Percentiles rank a stretch among this genome's conserved stretches.
phyloP scores from a whole-genome alignment of 2,888 invertebrate genomes.

The Agrochola litura region DNA sequence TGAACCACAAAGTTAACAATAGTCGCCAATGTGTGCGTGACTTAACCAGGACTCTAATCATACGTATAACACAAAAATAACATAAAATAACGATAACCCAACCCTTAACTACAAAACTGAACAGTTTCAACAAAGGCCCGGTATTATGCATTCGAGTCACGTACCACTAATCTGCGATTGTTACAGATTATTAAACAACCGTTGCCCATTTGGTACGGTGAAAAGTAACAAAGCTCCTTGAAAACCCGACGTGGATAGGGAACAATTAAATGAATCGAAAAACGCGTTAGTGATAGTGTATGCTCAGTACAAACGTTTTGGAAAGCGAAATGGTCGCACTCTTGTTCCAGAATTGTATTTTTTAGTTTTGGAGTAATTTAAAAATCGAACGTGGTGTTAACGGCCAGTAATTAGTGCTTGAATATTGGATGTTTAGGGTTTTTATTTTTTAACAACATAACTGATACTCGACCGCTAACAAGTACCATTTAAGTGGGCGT shows the following conservation, averaged over 20 bases:
- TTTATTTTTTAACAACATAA: conserved; percentile 2
- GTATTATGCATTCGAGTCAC: conserved; percentile 74
- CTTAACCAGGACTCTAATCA: conserved; percentile 66
- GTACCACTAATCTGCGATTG: conserved; percentile 77
- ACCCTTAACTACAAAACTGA: conserved; percentile 65
- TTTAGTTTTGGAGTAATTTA: conserved; percentile 31
- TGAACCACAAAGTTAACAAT: background rate
- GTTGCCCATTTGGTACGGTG: conserved; percentile 71
- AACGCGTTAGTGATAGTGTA: conserved; percentile 38
- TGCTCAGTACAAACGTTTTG: conserved; percentile 19
- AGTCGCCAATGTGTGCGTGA: conserved; percentile 55
- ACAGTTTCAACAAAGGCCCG: conserved; percentile 66
- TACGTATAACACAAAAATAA: conserved; percentile 74
- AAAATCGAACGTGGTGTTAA: conserved; percentile 28
- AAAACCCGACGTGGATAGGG: conserved; percentile 70
- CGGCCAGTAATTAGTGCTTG: conserved; percentile 8
- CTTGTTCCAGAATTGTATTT: conserved; percentile 1
- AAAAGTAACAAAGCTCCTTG: conserved; percentile 71
- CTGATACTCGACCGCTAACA: background rate
- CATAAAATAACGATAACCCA: conserved; percentile 68
- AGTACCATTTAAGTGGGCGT: background rate
- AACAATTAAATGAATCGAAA: conserved; percentile 68
- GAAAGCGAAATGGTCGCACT: conserved; percentile 1
- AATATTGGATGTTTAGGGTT: background rate
- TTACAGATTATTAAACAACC: conserved; percentile 79